Base-by-base conservation (phyloP, 2,797 vertebrate genomes). In the Buceros bicornis region DNA sequence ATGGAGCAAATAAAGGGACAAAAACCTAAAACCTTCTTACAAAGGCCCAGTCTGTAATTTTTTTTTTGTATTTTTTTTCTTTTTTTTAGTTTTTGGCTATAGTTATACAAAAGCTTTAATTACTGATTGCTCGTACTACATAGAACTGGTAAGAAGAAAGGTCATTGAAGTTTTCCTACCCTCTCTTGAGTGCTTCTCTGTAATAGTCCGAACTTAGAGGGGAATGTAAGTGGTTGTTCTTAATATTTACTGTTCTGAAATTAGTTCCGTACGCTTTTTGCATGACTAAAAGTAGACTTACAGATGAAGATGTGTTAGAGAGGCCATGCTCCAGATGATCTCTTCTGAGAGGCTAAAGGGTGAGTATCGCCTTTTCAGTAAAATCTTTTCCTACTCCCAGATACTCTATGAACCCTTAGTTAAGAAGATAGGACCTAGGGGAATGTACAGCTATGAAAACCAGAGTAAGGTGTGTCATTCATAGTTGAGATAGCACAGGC, bases 141-240 rank as follows among this genome's bases (percentile, higher is more conserved):
- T 25, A 89, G 60, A 90, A 48, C 31, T 45, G 33, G 25, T 48
- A 86, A 91, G 79, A 82, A 58, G 47, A 95, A 96, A 96, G 89
- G 65, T 89, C 89, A 85, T 1, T 40, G 57, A 81, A 89, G 42
- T 96, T 92, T 94, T 92, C 56, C 57, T 85, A 13, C n/a, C 82
- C 29, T 76, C 86, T 89, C 40, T 48, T 37, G 65, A 86, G 76
- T 81, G 47, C 42, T 51, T 95, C 69, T 82, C 43, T 54, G 5
- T 74, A 91, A 76, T 9, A 89, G 35, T 56, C 53, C 54, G 81
- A 40, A 74, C 8, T 78, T 78, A 60, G 50, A 47, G 17, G 57
- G 54, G 50, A 89, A 78, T 67, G 45, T 64, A 66, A 81, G 15
- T 3, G 2, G 13, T 54, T 71, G 6, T 50, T 85, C 71, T 95